Base-by-base conservation (phyloP, 2,888 invertebrate species). In the Carpatolechia fugitivella region DNA sequence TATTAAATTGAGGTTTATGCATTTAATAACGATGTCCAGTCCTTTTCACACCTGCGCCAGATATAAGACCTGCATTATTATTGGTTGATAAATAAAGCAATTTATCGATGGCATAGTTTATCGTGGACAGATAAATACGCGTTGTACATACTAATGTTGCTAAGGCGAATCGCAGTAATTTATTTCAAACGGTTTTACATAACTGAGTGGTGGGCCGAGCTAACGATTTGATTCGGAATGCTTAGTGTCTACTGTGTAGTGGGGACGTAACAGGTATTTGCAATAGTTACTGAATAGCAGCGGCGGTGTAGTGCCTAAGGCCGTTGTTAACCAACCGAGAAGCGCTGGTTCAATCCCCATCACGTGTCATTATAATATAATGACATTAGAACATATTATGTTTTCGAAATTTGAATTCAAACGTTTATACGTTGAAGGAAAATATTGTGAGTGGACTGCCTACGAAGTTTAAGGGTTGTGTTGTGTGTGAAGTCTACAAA, bases 111-210 rank as follows among this genome's bases (percentile, higher is more conserved):
- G 66, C 65, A 72, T 68, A 70, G 64, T 74, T 71, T 73, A 78
- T 73, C 70, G 64, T 61, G 50, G 63, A 70, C 60, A 66, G 72
- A 76, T 76, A 64, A 60, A 66, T 60, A 62, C 49, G 54, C 62
- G 56, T 58, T 56, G 64, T 68, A 69, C 71, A 71, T 65, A 70
- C 67, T 61, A 41, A 41, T 41, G 20, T 41, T 41, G 18, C 40
- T 5, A 63, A 65, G 70, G 69, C 70, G 71, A 72, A 78, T 76
- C 71, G 70, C 60, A 61, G 64, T 78, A 77, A 80, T 80, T 82
- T 80, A 82, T 78, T 73, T 73, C 64, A 67, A 66, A 60, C 66
- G 59, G 64, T 64, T 79, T 80, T 82, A 82, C 78, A 80, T 80
- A 81, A 82, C 69, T 63, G 71, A 72, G 70, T 63, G 72, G 80